phyloP scores from a whole-genome alignment of 2,888 invertebrate species.

The Cheilosia variabilis region DNA sequence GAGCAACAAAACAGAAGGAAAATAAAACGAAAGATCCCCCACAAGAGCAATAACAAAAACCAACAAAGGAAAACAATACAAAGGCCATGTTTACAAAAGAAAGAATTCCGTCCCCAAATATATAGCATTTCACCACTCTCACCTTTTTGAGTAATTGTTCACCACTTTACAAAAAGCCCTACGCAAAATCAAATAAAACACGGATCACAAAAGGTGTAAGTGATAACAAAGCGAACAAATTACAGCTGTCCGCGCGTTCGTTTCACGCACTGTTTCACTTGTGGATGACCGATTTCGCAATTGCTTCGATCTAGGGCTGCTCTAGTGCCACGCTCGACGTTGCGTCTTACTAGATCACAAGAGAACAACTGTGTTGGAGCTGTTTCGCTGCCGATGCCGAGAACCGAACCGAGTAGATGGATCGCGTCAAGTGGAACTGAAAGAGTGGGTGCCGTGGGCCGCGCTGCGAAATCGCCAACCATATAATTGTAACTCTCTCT shows the following conservation, averaged over 20 bases:
- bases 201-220: not conserved
- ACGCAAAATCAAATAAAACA: not conserved
- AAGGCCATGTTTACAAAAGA: constrained; percentile 17
- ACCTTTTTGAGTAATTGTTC: constrained; percentile 38
- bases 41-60: constrained; percentile 5
- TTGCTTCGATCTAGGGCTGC: constrained; percentile 8
- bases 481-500: constrained; percentile 13
- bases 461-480: constrained; percentile 21
- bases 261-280: constrained; percentile 5
- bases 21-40: constrained; percentile 32
- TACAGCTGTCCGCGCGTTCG: constrained; percentile 19
- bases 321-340: constrained; percentile 30
- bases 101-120: constrained; percentile 23
- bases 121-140: constrained; percentile 46
- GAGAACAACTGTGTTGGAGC: constrained; percentile 49
- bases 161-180: constrained; percentile 13
- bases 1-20: constrained; percentile 36
- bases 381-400: not conserved
- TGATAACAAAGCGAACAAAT: constrained; percentile 23
- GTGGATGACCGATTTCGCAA: constrained; percentile 16
- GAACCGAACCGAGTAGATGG: not conserved
- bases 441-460: constrained; percentile 1
- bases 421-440: constrained; percentile 56
- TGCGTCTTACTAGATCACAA: constrained; percentile 50
- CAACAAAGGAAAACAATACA: constrained; percentile 46